phyloP scores from a whole-genome alignment of 1,140 invertebrate genomes.

The Steinernema khuongi region DNA sequence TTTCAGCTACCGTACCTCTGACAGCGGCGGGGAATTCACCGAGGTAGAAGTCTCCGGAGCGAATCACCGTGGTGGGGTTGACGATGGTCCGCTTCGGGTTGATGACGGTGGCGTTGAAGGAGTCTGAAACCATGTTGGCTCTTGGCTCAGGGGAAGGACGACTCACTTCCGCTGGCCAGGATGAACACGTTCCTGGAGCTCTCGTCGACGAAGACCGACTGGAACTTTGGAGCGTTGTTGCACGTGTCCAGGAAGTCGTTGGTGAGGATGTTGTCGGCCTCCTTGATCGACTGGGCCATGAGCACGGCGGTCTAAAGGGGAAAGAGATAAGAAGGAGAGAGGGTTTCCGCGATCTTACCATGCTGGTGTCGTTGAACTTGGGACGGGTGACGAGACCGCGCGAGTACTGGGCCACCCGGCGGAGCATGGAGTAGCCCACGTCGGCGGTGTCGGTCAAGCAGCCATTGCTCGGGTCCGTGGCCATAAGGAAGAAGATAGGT shows the following conservation, averaged over 20 bases:
- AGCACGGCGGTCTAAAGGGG: background rate
- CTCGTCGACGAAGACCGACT: slow-evolving; percentile 33
- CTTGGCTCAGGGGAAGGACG: too few relatives aligned
- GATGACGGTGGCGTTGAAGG: background rate
- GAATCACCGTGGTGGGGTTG: background rate
- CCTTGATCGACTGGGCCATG: background rate
- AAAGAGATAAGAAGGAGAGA: too few relatives aligned
- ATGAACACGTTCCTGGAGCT: slow-evolving; percentile 10
- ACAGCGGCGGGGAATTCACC: background rate
- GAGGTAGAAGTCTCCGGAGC: background rate
- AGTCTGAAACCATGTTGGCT: too few relatives aligned
- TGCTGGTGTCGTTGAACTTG: background rate
- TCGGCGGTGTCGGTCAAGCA: slow-evolving; percentile 20
- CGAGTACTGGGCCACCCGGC: slow-evolving; percentile 15
- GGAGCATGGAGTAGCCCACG: slow-evolving; percentile 15
- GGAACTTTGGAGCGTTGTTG: slow-evolving; percentile 24
- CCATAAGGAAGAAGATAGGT: background rate
- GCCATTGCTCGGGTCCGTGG: slow-evolving; percentile 18
- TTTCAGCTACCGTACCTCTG: too few relatives aligned
- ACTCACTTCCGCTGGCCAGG: slow-evolving; percentile 19
- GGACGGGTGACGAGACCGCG: slow-evolving; percentile 22
- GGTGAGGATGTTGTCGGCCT: slow-evolving; percentile 9
- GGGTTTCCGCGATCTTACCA: slow-evolving; percentile 8
- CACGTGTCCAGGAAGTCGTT: slow-evolving; percentile 30
- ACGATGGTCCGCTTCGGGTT: background rate